Evolutionary conservation across 2,113 vertebrate genomes (phyloP).

Genomic region (Pluvialis apricaria): DNA sequence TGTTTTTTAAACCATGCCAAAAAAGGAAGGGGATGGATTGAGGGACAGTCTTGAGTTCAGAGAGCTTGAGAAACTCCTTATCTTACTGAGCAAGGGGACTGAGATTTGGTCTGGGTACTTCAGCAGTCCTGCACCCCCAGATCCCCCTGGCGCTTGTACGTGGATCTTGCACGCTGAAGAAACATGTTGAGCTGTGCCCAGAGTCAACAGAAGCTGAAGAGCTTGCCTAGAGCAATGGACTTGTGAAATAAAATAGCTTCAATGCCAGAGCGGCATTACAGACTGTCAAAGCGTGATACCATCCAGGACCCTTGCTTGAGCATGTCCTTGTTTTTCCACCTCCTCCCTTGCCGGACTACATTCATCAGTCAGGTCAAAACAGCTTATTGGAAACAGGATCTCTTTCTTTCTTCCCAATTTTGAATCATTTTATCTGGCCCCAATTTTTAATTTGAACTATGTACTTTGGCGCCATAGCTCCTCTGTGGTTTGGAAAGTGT

Average conservation of each 20-base stretch:
- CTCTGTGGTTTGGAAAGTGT: constrained; percentile 49
- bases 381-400: constrained; percentile 55
- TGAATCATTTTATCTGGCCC: constrained; percentile 51
- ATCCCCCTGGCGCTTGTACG: neutral
- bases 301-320: constrained; percentile 44
- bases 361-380: constrained; percentile 46
- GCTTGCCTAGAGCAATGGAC: constrained; percentile 23
- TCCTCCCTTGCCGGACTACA: constrained; percentile 29
- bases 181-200: constrained; percentile 17
- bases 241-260: constrained; percentile 31
- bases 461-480: constrained; percentile 37
- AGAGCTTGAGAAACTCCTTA: neutral
- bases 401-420: constrained; percentile 39
- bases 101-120: neutral
- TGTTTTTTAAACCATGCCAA: neutral
- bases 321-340: constrained; percentile 57
- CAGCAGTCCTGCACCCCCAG: neutral
- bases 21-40: neutral
- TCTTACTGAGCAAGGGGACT: neutral
- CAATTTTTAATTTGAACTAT: constrained; percentile 34
- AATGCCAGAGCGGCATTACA: constrained; percentile 27
- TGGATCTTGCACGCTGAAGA: neutral
- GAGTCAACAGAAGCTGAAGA: neutral
- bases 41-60: neutral
- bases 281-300: constrained; percentile 50